Percentiles rank a stretch among this genome's conserved stretches.
These are phyloP conservation scores for Orchesellides sinensis DNA, from an alignment of 2,888 invertebrate genomes.

Conservation along the genomic window DNA sequence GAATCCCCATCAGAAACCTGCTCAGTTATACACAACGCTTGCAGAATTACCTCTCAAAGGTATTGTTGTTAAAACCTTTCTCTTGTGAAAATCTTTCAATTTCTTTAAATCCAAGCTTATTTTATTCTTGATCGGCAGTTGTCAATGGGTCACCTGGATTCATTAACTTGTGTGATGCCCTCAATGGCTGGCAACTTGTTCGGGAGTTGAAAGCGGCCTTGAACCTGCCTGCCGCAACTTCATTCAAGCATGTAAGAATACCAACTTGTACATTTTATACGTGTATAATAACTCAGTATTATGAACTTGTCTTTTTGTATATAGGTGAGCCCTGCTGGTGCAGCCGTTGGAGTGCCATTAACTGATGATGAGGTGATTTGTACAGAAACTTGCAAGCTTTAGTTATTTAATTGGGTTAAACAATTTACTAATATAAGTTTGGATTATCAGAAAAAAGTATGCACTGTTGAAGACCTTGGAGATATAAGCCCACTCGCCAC, in stretches of 20 bases:
- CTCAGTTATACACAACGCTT: slow-evolving; percentile 90
- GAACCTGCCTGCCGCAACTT: slow-evolving; percentile 92
- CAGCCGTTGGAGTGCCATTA: slow-evolving; percentile 92
- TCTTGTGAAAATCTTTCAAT: background rate
- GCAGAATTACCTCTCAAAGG: slow-evolving; percentile 88
- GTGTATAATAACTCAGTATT: too few relatives aligned
- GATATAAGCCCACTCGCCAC: slow-evolving; percentile 88
- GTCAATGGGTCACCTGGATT: slow-evolving; percentile 97
- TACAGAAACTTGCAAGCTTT: slow-evolving; percentile 33
- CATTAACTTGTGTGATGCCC: slow-evolving; percentile 97
- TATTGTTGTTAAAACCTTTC: too few relatives aligned
- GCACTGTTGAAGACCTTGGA: slow-evolving; percentile 93
- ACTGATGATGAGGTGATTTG: slow-evolving; percentile 83
- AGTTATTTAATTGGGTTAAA: background rate
- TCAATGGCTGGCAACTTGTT: slow-evolving; percentile 98
- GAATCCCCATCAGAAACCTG: slow-evolving; percentile 99
- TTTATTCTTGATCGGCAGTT: slow-evolving; percentile 78
- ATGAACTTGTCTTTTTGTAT: too few relatives aligned
- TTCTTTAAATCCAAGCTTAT: too few relatives aligned
- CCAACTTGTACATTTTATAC: too few relatives aligned
- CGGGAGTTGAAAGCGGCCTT: slow-evolving; percentile 89
- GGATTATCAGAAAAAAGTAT: slow-evolving; percentile 91
- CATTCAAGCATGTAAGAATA: slow-evolving; percentile 88
- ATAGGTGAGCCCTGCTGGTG: slow-evolving; percentile 98
- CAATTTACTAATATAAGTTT: background rate